Evolutionary conservation across 2,888 invertebrate genomes (phyloP).

Genomic region (Tyria jacobaeae): DNA sequence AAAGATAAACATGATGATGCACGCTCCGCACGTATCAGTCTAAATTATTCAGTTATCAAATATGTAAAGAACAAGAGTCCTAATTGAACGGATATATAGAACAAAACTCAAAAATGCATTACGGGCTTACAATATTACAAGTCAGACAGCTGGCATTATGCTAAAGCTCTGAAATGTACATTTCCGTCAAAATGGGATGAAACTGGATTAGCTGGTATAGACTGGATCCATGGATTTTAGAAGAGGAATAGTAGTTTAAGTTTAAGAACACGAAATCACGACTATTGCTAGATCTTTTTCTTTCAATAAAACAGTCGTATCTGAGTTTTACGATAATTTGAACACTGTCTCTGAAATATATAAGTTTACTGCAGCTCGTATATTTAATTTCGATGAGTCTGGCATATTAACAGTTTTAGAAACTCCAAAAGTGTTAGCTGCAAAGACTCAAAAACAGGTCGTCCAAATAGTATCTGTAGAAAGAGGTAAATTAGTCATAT

Average conservation of each 20-base stretch:
- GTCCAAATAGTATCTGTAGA: conserved; percentile 57
- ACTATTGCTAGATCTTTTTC: conserved; percentile 48
- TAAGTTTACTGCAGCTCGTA: conserved; percentile 24
- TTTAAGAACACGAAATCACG: conserved; percentile 52
- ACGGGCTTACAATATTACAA: conserved; percentile 34
- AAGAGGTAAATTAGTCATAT: conserved; percentile 61
- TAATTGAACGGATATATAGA: conserved; percentile 33
- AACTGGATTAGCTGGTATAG: conserved; percentile 28
- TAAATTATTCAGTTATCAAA: too few relatives aligned
- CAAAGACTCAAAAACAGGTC: conserved; percentile 38
- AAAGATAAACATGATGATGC: too few relatives aligned
- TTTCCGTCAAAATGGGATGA: conserved; percentile 38
- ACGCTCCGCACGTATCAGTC: too few relatives aligned
- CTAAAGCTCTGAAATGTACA: conserved; percentile 38
- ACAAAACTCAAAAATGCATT: conserved; percentile 39
- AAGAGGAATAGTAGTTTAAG: conserved; percentile 26
- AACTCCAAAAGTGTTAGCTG: conserved; percentile 36
- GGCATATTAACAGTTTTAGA: conserved; percentile 36
- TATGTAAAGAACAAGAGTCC: conserved; percentile 41
- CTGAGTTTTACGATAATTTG: conserved; percentile 26
- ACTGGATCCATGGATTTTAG: conserved; percentile 22
- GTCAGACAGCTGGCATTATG: conserved; percentile 40
- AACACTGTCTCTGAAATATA: background rate
- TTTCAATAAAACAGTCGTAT: conserved; percentile 45
- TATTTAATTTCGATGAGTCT: too few relatives aligned